These are phyloP conservation scores for Cyanistes caeruleus DNA, from an alignment of 2,113 vertebrate genomes.

Conservation along the genomic window DNA sequence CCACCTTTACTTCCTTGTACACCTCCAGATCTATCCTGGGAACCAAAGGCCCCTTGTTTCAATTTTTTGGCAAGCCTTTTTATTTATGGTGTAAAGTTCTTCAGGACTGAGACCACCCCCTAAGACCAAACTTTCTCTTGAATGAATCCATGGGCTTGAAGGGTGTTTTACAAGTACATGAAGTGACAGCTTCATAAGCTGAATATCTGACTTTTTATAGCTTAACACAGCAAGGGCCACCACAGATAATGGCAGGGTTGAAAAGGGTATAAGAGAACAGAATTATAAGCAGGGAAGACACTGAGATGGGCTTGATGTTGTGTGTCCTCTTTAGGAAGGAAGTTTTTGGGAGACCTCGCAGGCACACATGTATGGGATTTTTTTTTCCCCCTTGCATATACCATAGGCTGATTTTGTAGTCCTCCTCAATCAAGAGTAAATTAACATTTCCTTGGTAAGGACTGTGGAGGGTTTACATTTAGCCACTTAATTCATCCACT, in stretches of 20 bases:
- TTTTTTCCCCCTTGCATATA: neutral
- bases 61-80: neutral
- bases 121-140: neutral
- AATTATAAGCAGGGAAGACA: neutral
- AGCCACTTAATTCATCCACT: neutral
- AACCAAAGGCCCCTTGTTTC: neutral
- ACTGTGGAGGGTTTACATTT: neutral
- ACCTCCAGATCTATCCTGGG: neutral
- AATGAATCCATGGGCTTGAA: neutral
- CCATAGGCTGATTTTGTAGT: neutral
- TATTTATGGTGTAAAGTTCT: neutral
- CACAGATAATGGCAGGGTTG: neutral
- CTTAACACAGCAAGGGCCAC: neutral
- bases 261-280: neutral
- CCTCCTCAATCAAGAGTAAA: neutral
- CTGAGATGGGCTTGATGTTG: neutral
- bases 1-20: neutral
- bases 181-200: neutral
- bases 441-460: slow-evolving; percentile 14
- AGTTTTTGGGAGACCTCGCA: neutral
- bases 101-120: neutral
- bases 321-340: neutral
- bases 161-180: neutral
- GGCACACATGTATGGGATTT: neutral
- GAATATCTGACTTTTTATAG: neutral